phyloP scores from a whole-genome alignment of 2,888 invertebrate species.

The Choreutis nemorana region DNA sequence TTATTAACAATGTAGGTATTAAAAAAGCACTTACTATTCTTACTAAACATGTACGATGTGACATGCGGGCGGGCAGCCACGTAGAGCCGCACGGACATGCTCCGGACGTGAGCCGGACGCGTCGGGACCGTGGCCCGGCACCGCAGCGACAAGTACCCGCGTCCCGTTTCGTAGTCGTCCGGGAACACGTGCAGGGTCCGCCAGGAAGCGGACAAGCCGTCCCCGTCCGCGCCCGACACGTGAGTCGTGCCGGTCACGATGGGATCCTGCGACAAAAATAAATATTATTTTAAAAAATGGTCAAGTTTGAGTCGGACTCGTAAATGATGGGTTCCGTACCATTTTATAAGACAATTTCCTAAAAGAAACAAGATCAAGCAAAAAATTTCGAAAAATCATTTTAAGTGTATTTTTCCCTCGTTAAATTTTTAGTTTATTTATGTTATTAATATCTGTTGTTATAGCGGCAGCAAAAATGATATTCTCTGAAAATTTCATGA shows the following conservation, averaged over 20 bases:
- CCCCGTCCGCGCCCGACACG: conserved; percentile 49
- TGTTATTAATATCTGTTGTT: too few relatives aligned
- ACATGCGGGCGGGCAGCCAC: conserved; percentile 51
- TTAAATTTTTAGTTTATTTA: too few relatives aligned
- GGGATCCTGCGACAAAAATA: conserved; percentile 31
- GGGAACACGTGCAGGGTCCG: conserved; percentile 48
- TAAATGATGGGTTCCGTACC: too few relatives aligned
- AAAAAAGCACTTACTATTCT: conserved; percentile 44
- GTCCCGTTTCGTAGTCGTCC: conserved; percentile 47
- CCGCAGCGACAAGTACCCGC: conserved; percentile 45
- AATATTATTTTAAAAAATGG: too few relatives aligned
- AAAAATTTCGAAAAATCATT: too few relatives aligned
- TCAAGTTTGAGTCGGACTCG: too few relatives aligned
- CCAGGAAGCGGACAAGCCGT: conserved; percentile 52
- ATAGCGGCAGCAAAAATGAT: too few relatives aligned
- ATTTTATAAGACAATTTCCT: too few relatives aligned
- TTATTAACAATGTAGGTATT: too few relatives aligned
- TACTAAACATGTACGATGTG: conserved; percentile 59
- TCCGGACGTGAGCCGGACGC: conserved; percentile 37
- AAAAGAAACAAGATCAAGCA: too few relatives aligned
- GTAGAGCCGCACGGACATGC: conserved; percentile 52
- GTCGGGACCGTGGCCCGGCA: conserved; percentile 47
- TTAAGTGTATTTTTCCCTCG: not conserved
- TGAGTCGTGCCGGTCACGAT: conserved; percentile 42
- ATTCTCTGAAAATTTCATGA: too few relatives aligned